Evolutionary conservation across 2,888 invertebrate genomes (phyloP).

Genomic region (Xanthia togata): DNA sequence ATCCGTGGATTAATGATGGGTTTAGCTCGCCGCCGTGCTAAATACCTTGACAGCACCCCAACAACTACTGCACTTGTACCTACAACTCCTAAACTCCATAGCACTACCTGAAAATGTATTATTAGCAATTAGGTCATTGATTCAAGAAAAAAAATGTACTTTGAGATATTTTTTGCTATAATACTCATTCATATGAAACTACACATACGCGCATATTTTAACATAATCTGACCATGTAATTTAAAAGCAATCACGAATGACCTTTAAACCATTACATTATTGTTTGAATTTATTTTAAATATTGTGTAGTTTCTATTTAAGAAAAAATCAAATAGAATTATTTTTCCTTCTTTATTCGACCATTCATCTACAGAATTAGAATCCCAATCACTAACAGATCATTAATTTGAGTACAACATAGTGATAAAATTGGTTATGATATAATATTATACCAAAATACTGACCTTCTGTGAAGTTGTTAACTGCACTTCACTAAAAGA

Average conservation of each 20-base stretch:
- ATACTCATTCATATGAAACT: neutral
- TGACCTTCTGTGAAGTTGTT: slow-evolving; percentile 93
- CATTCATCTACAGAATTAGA: neutral
- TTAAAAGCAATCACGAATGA: slow-evolving; percentile 19
- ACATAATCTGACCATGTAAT: neutral
- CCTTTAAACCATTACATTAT: slow-evolving; percentile 30
- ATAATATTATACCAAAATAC: slow-evolving; percentile 44
- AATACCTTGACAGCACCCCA: slow-evolving; percentile 94
- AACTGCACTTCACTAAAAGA: slow-evolving; percentile 89
- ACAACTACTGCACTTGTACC: slow-evolving; percentile 94
- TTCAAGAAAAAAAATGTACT: neutral
- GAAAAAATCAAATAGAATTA: neutral
- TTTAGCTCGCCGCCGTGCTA: slow-evolving; percentile 93
- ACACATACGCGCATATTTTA: neutral
- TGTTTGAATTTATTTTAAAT: slow-evolving; percentile 8
- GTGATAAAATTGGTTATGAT: slow-evolving; percentile 17
- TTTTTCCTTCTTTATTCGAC: neutral
- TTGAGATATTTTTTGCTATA: neutral
- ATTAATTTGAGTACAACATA: neutral
- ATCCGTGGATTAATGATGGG: slow-evolving; percentile 91
- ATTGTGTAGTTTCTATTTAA: neutral
- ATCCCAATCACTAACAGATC: neutral
- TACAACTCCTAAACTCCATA: slow-evolving; percentile 93
- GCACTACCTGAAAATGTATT: slow-evolving; percentile 89
- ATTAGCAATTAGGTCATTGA: neutral